These are phyloP conservation scores for Machaerirhynchus nigripectus DNA, from an alignment of 2,113 vertebrate species.

Conservation along the genomic window DNA sequence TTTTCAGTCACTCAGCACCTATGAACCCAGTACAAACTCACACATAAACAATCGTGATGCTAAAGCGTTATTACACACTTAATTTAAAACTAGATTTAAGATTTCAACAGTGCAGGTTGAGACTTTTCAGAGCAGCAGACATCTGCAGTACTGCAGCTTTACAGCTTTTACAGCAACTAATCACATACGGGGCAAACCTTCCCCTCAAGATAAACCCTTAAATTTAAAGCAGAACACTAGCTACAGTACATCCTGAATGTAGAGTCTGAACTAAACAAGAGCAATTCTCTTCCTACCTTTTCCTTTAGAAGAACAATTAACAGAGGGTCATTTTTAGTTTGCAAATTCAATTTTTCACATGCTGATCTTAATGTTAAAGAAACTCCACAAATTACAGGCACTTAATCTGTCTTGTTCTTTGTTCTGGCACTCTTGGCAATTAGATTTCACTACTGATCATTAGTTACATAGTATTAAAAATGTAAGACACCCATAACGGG, in stretches of 20 bases:
- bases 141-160: not conserved
- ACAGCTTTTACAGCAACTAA: not conserved
- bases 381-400: not conserved
- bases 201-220: not conserved
- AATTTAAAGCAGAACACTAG: not conserved
- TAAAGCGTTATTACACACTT: not conserved
- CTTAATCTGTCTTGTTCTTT: not conserved
- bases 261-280: not conserved
- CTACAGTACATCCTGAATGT: not conserved
- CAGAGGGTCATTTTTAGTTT: not conserved
- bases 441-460: not conserved
- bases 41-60: not conserved
- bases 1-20: not conserved
- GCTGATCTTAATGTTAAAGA: not conserved
- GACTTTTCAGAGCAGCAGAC: not conserved
- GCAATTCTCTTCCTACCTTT: not conserved
- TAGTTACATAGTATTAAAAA: not conserved
- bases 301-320: not conserved
- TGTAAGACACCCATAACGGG: not conserved
- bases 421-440: not conserved
- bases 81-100: not conserved
- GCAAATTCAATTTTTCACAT: not conserved
- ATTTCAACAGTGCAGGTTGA: not conserved
- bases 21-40: not conserved
- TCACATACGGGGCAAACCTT: not conserved